Evolutionary conservation across 2,797 vertebrate species (phyloP).

Genomic region (Rhabdomys pumilio): DNA sequence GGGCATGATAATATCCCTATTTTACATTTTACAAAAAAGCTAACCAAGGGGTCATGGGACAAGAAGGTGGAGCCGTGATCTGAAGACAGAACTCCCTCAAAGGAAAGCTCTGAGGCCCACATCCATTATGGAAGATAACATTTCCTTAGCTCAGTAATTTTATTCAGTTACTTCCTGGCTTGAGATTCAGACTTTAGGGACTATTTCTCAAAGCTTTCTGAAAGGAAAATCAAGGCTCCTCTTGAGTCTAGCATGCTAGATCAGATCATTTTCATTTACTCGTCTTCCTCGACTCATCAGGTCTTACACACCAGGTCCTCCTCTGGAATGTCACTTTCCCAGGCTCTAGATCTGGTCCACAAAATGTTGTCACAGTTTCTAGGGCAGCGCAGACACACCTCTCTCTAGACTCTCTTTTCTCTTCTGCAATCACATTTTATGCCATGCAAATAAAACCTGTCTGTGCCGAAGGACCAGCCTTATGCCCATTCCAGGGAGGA

Average conservation of each 20-base stretch:
- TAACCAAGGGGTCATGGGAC: rapidly evolving
- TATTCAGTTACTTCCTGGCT: background rate
- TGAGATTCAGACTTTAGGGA: conserved; percentile 10
- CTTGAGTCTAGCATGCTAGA: background rate
- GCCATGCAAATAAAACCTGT: background rate
- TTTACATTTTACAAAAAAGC: background rate
- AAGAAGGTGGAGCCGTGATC: background rate
- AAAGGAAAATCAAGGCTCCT: background rate
- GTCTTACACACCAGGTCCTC: background rate
- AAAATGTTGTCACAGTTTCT: background rate
- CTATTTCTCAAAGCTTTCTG: conserved; percentile 44
- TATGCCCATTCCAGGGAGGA: background rate
- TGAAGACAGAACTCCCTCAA: background rate
- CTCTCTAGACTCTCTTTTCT: conserved; percentile 10
- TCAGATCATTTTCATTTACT: background rate
- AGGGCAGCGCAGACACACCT: background rate
- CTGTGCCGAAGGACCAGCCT: background rate
- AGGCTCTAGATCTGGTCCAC: background rate
- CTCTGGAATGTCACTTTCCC: background rate
- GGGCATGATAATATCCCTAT: background rate
- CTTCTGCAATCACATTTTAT: background rate
- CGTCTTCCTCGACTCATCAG: background rate
- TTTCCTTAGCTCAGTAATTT: background rate
- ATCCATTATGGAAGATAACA: background rate
- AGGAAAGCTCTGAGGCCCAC: background rate